phyloP scores from a whole-genome alignment of 2,888 invertebrate species.

The Mythimna vitellina region DNA sequence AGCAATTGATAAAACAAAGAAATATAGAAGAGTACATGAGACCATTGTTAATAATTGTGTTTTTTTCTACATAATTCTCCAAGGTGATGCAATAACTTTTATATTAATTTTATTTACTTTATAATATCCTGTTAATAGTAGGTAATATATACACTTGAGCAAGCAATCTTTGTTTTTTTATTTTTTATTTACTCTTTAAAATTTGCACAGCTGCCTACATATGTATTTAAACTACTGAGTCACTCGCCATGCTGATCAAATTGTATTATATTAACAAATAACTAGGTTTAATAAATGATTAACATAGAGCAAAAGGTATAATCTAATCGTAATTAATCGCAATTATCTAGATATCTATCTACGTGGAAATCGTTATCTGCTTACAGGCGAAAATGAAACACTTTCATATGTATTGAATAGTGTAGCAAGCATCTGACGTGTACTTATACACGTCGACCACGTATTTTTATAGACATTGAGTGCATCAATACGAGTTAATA shows the following conservation, averaged over 20 bases:
- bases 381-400: not conserved
- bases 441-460: not conserved
- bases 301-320: not conserved
- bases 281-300: not conserved
- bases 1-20: slow-evolving; percentile 44
- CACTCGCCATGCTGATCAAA: not conserved
- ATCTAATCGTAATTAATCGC: slow-evolving; percentile 13
- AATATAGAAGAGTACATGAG: not conserved
- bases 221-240: not conserved
- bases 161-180: slow-evolving; percentile 9
- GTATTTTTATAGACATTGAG: not conserved
- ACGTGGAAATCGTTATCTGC: slow-evolving; percentile 31
- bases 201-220: not conserved
- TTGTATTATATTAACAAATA: not conserved
- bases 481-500: not conserved
- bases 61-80: not conserved
- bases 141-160: slow-evolving; percentile 15
- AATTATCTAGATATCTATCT: slow-evolving; percentile 25
- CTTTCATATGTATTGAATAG: not conserved
- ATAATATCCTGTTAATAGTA: not conserved
- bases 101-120: not conserved
- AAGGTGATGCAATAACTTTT: slow-evolving; percentile 14
- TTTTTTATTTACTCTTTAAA: not conserved
- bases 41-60: not conserved
- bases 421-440: not conserved